These are phyloP conservation scores for Phortica variegata DNA, from an alignment of 1,140 invertebrate species.

Conservation along the genomic window DNA sequence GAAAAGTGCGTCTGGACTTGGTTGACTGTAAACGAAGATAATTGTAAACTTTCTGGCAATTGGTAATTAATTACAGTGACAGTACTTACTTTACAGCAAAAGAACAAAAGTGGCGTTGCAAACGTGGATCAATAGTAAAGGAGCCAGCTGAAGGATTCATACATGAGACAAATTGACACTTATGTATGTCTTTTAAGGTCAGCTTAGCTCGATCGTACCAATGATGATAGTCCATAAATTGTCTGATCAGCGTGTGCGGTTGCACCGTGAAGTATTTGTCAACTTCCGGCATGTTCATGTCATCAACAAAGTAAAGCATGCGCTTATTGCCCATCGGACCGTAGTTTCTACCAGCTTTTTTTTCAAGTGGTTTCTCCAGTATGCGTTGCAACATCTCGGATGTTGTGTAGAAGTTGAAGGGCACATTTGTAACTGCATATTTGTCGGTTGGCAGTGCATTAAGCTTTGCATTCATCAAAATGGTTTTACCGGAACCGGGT, in stretches of 20 bases:
- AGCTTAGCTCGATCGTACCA: conserved; percentile 86
- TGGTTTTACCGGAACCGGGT: conserved; percentile 84
- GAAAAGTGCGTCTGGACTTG: conserved; percentile 74
- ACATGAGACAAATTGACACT: conserved; percentile 89
- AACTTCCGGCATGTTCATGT: conserved; percentile 97
- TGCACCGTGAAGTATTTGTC: conserved; percentile 93
- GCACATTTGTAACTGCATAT: conserved; percentile 77
- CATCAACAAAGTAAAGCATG: conserved; percentile 93
- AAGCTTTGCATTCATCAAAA: conserved; percentile 80
- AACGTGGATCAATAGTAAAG: conserved; percentile 86
- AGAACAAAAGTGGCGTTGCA: conserved; percentile 90
- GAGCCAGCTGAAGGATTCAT: conserved; percentile 96
- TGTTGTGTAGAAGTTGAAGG: conserved; percentile 94
- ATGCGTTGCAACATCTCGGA: conserved; percentile 88
- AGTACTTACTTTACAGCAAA: conserved; percentile 76
- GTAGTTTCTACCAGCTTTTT: conserved; percentile 91
- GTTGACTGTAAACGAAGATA: conserved; percentile 66
- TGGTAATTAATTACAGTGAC: too few relatives aligned
- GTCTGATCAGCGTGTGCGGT: conserved; percentile 87
- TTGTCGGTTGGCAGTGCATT: conserved; percentile 61
- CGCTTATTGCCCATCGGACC: conserved; percentile 88
- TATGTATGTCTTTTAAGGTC: conserved; percentile 86
- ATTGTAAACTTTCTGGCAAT: too few relatives aligned
- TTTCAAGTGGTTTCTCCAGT: conserved; percentile 89
- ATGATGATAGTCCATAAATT: conserved; percentile 91